These are phyloP conservation scores for Aphyosemion australe DNA, from an alignment of 2,113 vertebrate species.

Conservation along the genomic window DNA sequence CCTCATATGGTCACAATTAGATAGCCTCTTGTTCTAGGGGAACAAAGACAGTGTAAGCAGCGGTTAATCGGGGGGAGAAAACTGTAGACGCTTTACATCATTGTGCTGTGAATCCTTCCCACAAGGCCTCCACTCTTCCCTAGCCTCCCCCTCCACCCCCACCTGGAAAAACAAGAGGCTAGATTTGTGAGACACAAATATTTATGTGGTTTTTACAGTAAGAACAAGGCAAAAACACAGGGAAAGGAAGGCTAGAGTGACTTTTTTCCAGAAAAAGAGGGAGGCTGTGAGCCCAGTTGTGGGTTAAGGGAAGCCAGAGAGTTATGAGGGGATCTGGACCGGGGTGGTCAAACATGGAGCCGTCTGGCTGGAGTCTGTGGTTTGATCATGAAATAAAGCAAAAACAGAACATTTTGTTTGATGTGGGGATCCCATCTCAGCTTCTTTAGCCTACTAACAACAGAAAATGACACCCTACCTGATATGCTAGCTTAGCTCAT, in stretches of 20 bases:
- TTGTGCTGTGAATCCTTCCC: constrained; percentile 49
- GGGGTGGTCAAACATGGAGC: constrained; percentile 71
- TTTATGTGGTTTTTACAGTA: constrained; percentile 61
- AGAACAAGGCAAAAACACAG: constrained; percentile 36
- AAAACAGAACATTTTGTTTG: constrained; percentile 31
- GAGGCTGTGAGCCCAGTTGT: constrained; percentile 50
- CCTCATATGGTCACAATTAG: constrained; percentile 73
- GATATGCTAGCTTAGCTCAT: constrained; percentile 2
- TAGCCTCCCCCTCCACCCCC: background rate
- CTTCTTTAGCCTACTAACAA: constrained; percentile 28
- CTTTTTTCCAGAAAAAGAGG: constrained; percentile 48
- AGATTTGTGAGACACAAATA: constrained; percentile 55
- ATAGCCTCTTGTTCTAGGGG: constrained; percentile 57
- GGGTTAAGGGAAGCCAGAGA: constrained; percentile 73
- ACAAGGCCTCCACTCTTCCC: constrained; percentile 15
- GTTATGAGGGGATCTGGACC: constrained; percentile 61
- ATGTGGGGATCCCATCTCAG: constrained; percentile 36
- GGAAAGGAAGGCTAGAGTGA: constrained; percentile 5
- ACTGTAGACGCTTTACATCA: constrained; percentile 53
- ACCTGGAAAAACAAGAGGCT: constrained; percentile 46
- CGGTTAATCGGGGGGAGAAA: background rate
- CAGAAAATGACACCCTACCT: constrained; percentile 21
- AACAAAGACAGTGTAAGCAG: constrained; percentile 67
- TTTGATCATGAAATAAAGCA: constrained; percentile 60
- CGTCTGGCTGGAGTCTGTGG: constrained; percentile 82